Evolutionary conservation across 2,113 vertebrate species (phyloP), one percentile per base, ranked within the genome.

Genomic region (Eptesicus fuscus): DNA sequence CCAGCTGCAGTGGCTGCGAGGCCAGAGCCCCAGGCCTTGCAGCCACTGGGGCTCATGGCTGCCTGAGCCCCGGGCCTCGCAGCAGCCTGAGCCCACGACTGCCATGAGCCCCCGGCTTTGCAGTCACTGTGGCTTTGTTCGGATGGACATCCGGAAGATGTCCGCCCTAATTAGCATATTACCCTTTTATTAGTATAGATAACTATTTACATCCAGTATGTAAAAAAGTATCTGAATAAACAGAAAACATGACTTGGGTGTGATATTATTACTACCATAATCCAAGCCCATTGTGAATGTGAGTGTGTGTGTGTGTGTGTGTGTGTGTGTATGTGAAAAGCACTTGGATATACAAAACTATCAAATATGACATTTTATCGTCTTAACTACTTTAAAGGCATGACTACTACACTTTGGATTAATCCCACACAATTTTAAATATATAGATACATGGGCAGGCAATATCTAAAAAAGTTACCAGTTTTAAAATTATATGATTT

Each of bases 351-450:
- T 51, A 67, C 23, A 95, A 77, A 92, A 79, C 28, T 40, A 88
- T 32, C 35, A 82, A 85, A 1, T 63, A 13, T 42, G 7, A 18
- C 5, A 77, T 79, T 89, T 89, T 32, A 17, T 7, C 89, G 69
- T 40, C 32, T 44, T 91, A 96, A 88, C 56, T 80, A 94, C 87
- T 91, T 89, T 86, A 93, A 93, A 6, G 30, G 25, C 30, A 73
- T 79, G n/a, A 82, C 10, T 71, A 83, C 30, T 87, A 42, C 5
- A 56, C 14, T 28, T 63, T n/a, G 56, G 32, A 14, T 65, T 7
- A 40, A 79, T 93, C 17, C 89, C 44, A 74, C 5, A 83, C 40
- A 74, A 83, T 65, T 96, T 87, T 40, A 71, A 80, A 84, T 22
- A 65, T 30, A 69, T 85, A 82, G 18, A 85, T 69, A 9, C 10